Percentiles rank a stretch among this genome's conserved stretches.
These are phyloP conservation scores for Enchytraeus crypticus DNA, from an alignment of 2,888 invertebrate species.

Conservation along the genomic window DNA sequence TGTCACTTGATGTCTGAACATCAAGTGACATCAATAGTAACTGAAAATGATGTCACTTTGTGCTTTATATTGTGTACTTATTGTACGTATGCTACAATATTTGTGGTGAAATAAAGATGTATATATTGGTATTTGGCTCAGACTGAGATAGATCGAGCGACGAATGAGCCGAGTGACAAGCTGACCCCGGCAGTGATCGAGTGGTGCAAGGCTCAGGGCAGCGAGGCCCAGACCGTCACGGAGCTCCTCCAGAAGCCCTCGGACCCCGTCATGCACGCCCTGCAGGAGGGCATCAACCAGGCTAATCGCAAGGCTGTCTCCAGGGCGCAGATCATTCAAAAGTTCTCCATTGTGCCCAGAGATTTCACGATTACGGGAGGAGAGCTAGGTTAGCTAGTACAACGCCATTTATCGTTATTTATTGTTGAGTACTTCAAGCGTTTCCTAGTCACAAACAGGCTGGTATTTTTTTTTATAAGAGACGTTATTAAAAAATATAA, in stretches of 20 bases:
- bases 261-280: slow-evolving; percentile 59
- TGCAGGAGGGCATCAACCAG: slow-evolving; percentile 61
- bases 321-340: slow-evolving; percentile 79
- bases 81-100: no score
- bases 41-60: no score
- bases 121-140: no score
- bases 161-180: slow-evolving; percentile 64
- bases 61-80: no score
- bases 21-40: no score
- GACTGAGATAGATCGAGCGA: slow-evolving; percentile 58
- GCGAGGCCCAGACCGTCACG: slow-evolving; percentile 59
- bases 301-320: slow-evolving; percentile 73
- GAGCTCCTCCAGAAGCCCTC: slow-evolving; percentile 49
- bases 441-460: no score
- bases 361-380: slow-evolving; percentile 80
- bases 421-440: no score
- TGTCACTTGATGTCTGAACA: no score
- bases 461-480: no score
- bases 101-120: no score
- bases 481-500: no score
- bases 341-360: slow-evolving; percentile 70
- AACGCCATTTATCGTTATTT: not conserved
- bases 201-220: slow-evolving; percentile 52
- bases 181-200: slow-evolving; percentile 59
- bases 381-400: slow-evolving; percentile 69